phyloP scores from a whole-genome alignment of 2,797 vertebrate species.

The Sciurus vulgaris region DNA sequence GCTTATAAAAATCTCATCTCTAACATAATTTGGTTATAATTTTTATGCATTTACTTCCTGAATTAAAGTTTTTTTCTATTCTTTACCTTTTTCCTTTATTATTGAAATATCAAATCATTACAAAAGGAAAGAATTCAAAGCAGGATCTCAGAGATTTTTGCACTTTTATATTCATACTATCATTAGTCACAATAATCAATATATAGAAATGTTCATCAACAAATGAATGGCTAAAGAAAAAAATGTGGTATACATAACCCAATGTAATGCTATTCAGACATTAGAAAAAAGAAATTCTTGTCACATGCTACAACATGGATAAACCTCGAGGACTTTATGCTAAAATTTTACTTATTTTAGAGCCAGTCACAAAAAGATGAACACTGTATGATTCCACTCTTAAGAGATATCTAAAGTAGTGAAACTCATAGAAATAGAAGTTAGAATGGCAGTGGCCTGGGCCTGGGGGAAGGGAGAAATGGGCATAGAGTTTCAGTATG shows the following conservation, averaged over 20 bases:
- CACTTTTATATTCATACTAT: neutral
- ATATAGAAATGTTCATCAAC: neutral
- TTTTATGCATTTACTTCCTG: conserved; percentile 33
- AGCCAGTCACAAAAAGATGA: neutral
- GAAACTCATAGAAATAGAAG: neutral
- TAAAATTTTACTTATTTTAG: too few relatives aligned
- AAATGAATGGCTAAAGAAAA: conserved; percentile 19
- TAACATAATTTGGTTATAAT: conserved; percentile 55
- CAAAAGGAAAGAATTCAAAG: conserved; percentile 31
- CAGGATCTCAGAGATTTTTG: conserved; percentile 17
- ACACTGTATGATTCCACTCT: neutral
- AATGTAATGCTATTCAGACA: neutral
- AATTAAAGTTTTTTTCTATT: neutral
- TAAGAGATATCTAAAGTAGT: neutral
- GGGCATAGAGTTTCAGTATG: conserved; percentile 4
- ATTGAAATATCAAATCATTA: conserved; percentile 45
- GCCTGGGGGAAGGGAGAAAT: neutral
- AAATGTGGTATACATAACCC: neutral
- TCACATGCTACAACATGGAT: neutral
- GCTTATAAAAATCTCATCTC: conserved; percentile 53
- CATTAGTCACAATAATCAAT: conserved; percentile 51
- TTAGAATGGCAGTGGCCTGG: neutral
- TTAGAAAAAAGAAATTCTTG: neutral
- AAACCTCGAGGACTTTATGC: neutral
- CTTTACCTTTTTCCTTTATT: conserved; percentile 49